Conservation (phyloP, 2,113 vertebrate species). For the Phoenicopterus ruber region DNA sequence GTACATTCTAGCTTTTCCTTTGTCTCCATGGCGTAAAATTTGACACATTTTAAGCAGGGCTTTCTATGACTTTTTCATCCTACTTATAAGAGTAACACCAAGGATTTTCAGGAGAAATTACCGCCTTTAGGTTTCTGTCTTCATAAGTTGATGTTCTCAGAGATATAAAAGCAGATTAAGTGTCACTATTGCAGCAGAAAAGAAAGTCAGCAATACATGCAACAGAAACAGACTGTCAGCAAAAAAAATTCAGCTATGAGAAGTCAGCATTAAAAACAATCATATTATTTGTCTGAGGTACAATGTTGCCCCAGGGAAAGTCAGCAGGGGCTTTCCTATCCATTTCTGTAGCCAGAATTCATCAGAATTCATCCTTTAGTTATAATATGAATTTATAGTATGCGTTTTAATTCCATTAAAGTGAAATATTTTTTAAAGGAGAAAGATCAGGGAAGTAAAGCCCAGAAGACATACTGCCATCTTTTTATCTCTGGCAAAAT, state of each 20-base stretch:
- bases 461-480: background rate
- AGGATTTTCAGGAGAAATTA: background rate
- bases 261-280: constrained; percentile 12
- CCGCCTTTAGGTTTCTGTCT: background rate
- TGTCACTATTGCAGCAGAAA: background rate
- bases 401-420: background rate
- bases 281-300: background rate
- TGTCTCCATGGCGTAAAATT: background rate
- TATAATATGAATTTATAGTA: background rate
- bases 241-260: background rate
- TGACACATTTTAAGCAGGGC: background rate
- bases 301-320: background rate
- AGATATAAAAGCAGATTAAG: background rate
- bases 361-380: background rate
- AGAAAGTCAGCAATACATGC: background rate
- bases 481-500: background rate
- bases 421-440: background rate
- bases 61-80: background rate
- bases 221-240: background rate
- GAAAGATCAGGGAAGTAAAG: background rate
- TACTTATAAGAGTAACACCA: background rate
- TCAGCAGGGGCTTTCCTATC: background rate
- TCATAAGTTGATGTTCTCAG: background rate
- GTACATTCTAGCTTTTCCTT: background rate
- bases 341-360: background rate